Percentiles rank a stretch among this genome's conserved stretches.
Conservation (phyloP, 2,888 invertebrate genomes). For the Yponomeuta cagnagella region DNA sequence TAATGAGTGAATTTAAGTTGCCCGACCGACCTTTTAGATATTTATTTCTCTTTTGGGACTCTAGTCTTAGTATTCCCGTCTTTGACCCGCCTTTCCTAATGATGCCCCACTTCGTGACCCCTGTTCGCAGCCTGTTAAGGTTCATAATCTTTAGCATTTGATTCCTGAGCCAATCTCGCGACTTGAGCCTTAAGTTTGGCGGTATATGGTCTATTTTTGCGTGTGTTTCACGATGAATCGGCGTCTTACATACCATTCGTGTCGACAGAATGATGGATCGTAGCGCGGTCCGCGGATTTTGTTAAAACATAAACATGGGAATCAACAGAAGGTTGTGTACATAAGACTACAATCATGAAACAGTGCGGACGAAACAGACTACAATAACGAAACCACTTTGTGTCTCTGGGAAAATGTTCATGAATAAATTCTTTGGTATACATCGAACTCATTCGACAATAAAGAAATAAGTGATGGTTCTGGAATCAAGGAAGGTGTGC, state of each 20-base stretch:
- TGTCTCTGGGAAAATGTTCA: no score
- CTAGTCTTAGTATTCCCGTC: conserved; percentile 28
- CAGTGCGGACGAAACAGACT: no score
- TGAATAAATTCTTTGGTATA: no score
- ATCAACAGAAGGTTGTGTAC: not conserved
- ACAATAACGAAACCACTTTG: no score
- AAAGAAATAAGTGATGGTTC: no score
- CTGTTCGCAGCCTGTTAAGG: conserved; percentile 23
- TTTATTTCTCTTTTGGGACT: not conserved
- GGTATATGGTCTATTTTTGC: not conserved
- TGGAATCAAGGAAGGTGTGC: no score
- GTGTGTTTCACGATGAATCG: not conserved
- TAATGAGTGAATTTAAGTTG: no score
- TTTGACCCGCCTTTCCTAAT: conserved; percentile 28
- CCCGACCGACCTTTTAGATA: no score
- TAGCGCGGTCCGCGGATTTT: conserved; percentile 42
- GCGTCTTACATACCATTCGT: not conserved
- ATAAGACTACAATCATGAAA: not conserved
- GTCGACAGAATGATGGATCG: conserved; percentile 59
- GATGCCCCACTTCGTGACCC: conserved; percentile 19
- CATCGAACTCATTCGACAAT: no score
- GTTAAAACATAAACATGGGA: conserved; percentile 25
- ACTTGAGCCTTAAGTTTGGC: not conserved
- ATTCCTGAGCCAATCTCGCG: not conserved
- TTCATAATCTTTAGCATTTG: not conserved